Evolutionary conservation across 1,140 invertebrate genomes (phyloP), one percentile per base, ranked within the genome.

Genomic region (Limonius californicus): DNA sequence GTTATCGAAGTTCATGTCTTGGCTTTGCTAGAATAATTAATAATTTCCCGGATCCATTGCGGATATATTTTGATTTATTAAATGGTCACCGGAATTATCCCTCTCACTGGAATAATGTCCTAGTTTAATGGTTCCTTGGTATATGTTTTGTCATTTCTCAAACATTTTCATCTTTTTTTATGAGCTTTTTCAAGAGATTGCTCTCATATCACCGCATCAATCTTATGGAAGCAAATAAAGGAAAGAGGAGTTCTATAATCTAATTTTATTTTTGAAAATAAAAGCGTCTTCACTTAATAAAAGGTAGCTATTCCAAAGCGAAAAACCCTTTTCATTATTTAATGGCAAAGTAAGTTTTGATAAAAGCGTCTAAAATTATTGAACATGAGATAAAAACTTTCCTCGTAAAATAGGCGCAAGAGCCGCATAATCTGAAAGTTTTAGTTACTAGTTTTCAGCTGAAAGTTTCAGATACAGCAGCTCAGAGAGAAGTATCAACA

Each of bases 321-420:
- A 27, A 9, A 27, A 27, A 27, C 3, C 23, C 23, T 27, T 27
- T 27, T 27, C 23, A 27, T 27, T 27, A 27, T 27, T 27, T 27
- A 27, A 27, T 27, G 9, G 23, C 23, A 27, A 27, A 27, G 3
- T 27, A 27, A 27, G 23, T 27, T 27, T 27, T 27, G 3, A 19
- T 19, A 50, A 50, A 50, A 11, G 45, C 45, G 4, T 50, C 14
- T 21, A 8, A 21, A 50, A 21, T 50, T 6, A 50, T 50, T 50
- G 45, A 11, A 50, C 18, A 50, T 19, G 45, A 50, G 45, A 50
- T 50, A 50, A 50, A 50, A 50, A 50, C 14, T 50, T 50, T 18
- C 9, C 20, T 50, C 45, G 19, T 50, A 50, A 50, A 50, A 21
- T 21, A 50, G 20, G 16, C 45, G 20, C 16, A 19, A 6, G 14